A percentile compares a stretch with the other conserved stretches of the same genome.
Evolutionary conservation across 1,140 invertebrate genomes (phyloP).

Genomic region (Drosophila pseudoobscura): DNA sequence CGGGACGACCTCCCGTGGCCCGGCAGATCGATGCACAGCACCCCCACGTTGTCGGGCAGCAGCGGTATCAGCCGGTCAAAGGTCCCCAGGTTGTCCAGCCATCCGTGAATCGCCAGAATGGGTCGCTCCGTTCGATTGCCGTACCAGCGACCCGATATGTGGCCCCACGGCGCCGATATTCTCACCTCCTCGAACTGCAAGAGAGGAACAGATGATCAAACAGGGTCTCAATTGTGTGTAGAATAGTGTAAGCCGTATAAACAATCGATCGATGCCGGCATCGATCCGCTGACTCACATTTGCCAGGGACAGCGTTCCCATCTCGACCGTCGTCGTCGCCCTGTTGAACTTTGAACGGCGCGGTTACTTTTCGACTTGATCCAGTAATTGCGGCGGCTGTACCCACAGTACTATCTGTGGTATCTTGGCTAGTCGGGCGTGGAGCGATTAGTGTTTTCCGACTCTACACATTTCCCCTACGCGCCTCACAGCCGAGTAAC

Average conservation of each 20-base stretch:
- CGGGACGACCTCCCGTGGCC: conserved; percentile 89
- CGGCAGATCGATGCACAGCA: conserved; percentile 88
- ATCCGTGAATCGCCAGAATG: conserved; percentile 89
- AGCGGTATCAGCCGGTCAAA: conserved; percentile 88
- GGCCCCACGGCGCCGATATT: conserved; percentile 87
- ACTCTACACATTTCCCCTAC: neutral
- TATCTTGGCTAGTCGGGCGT: no score
- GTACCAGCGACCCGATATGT: conserved; percentile 88
- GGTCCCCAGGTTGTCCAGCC: conserved; percentile 89
- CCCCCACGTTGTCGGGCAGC: conserved; percentile 85
- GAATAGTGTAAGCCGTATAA: neutral
- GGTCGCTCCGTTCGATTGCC: conserved; percentile 86
- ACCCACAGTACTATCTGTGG: no score
- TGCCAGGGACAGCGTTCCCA: conserved; percentile 43
- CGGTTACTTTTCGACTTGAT: neutral
- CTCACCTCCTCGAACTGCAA: conserved; percentile 84
- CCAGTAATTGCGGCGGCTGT: neutral
- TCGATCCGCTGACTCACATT: conserved; percentile 32
- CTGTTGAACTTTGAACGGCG: conserved; percentile 16
- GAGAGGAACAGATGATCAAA: neutral
- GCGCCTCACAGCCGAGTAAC: neutral
- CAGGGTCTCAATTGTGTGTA: neutral
- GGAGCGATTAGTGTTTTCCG: no score
- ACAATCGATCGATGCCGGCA: neutral
- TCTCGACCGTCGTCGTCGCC: neutral